phyloP scores from a whole-genome alignment of 2,797 vertebrate species.

The Ctenopoma multispine region DNA sequence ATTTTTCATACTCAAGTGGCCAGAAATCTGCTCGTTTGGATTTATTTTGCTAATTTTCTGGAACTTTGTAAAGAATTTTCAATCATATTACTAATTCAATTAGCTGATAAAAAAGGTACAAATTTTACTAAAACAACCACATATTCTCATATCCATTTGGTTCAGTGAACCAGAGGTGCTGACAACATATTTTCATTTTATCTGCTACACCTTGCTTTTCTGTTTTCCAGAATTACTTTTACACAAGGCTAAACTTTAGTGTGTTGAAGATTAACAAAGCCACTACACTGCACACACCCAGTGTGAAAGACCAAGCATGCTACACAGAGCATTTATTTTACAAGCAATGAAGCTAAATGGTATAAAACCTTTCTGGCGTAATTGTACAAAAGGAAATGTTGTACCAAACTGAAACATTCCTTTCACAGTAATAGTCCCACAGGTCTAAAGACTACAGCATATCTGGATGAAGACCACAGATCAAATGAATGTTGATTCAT shows the following conservation, averaged over 20 bases:
- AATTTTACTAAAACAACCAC: neutral
- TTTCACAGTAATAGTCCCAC: neutral
- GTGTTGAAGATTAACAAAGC: constrained; percentile 2
- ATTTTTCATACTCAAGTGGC: too few relatives aligned
- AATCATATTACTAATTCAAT: too few relatives aligned
- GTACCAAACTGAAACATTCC: constrained; percentile 1
- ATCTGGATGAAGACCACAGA: neutral
- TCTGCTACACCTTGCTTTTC: neutral
- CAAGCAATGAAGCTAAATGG: constrained; percentile 26
- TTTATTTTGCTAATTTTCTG: too few relatives aligned
- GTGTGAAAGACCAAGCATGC: neutral
- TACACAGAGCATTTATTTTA: constrained; percentile 1
- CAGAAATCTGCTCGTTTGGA: too few relatives aligned
- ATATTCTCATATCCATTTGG: neutral
- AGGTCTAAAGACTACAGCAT: neutral
- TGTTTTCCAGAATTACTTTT: neutral
- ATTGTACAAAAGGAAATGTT: constrained; percentile 18
- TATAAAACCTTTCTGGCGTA: neutral
- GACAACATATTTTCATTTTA: neutral
- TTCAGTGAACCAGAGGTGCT: neutral
- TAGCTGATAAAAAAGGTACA: neutral
- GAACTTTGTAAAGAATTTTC: too few relatives aligned
- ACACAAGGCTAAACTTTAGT: neutral
- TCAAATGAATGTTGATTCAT: constrained; percentile 30
- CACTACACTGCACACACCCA: neutral